A percentile compares a stretch with the other conserved stretches of the same genome.
These are phyloP conservation scores for Microdon myrmicae DNA, from an alignment of 2,888 invertebrate genomes.

Conservation along the genomic window DNA sequence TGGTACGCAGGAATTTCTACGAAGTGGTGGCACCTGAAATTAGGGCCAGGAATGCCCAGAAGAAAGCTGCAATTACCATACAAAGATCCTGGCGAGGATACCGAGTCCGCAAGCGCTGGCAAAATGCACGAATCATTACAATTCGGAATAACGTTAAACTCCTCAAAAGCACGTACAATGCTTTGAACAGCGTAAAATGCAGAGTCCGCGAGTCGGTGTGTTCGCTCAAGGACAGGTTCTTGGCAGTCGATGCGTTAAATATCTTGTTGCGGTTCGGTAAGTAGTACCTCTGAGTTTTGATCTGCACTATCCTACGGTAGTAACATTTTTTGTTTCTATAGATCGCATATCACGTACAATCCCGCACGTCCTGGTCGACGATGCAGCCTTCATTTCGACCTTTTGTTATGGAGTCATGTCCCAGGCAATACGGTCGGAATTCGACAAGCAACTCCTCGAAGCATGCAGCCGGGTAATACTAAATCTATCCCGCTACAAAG, in stretches of 20 bases:
- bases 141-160: constrained; percentile 59
- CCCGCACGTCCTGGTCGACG: constrained; percentile 62
- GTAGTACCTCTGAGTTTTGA: constrained; percentile 8
- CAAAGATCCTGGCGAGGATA: constrained; percentile 73
- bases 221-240: constrained; percentile 61
- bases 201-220: constrained; percentile 61
- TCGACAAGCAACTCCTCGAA: constrained; percentile 66
- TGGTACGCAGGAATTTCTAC: constrained; percentile 68
- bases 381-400: constrained; percentile 63
- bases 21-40: constrained; percentile 68
- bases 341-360: constrained; percentile 65
- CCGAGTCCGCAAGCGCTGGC: constrained; percentile 59
- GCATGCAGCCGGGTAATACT: constrained; percentile 70
- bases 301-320: background rate
- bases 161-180: constrained; percentile 55
- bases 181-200: constrained; percentile 58
- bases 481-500: constrained; percentile 74
- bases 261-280: constrained; percentile 62
- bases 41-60: constrained; percentile 65
- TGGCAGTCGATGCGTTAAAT: constrained; percentile 60
- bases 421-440: constrained; percentile 66
- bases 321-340: constrained; percentile 36
- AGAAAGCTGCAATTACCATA: constrained; percentile 73
- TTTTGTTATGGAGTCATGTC: constrained; percentile 67
- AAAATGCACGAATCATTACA: constrained; percentile 55